Base-by-base conservation (phyloP, 2,113 vertebrate genomes). In the Brachirus orientalis region DNA sequence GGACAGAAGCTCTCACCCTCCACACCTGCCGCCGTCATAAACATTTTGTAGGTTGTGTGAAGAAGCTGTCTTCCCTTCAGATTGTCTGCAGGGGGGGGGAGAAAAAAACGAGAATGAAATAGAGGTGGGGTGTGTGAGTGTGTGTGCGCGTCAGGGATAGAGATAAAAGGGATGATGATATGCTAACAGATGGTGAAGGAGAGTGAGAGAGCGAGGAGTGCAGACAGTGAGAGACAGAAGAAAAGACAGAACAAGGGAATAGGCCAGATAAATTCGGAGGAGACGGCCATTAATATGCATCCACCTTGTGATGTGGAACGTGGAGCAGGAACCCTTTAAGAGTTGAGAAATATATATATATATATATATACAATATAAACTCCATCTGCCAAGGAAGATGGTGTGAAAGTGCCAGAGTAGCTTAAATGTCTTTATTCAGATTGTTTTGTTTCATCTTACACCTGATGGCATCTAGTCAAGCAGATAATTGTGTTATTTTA, bases 1-100 rank as follows among this genome's bases (percentile, higher is more conserved):
- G 59, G 68, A 63, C 40, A 62, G 69, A 65, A 63, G 59, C 59
- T 43, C 94, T 95, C 85, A 96, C 96, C 95, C 69, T 97, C 95
- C 57, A 96, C 92, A 79, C 95, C 96, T 60, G 95, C 94, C 1
- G 96, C 95, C 6, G 89, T 94, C 96, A 97, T 96, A 89, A 97
- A 97, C 96, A 97, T 96, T 93, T 97, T 96, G 80, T 97, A 97
- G 61, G 96, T 97, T 3, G 95, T 96, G 73, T 97, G 96, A 64
- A 96, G 94, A 84, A 97, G 91, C 90, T 96, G 95, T 58, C 96
- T 91, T 53, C 94, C 94, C 83, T 95, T 95, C 68, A 97, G 90
- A 79, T 95, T 90, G 87, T 95, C 95, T 97, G 80, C 69, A 65
- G 72, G 43, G 40, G 40, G 18, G 45, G 20, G 40, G 62, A 79